Percentiles rank a stretch among this genome's conserved stretches.
These are phyloP conservation scores for Malthinus flaveolus DNA, from an alignment of 2,888 invertebrate genomes.

Conservation along the genomic window DNA sequence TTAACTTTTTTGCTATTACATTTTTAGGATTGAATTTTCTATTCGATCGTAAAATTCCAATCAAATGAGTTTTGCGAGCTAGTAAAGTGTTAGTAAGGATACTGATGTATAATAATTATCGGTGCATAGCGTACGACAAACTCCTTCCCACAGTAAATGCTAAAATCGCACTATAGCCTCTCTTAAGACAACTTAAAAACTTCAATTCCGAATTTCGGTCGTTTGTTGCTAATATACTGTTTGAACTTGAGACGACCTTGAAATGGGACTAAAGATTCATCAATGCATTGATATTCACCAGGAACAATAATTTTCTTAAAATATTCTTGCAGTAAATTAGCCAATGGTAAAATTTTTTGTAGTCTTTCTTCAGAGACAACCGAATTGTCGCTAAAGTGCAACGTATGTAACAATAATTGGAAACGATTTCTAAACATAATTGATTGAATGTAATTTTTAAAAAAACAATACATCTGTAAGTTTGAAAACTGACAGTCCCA, in stretches of 20 bases:
- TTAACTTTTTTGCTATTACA: slow-evolving; percentile 27
- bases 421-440: slow-evolving; percentile 4
- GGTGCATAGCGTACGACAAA: neutral
- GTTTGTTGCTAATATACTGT: no score
- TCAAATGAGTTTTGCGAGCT: slow-evolving; percentile 13
- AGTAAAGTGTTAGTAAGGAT: slow-evolving; percentile 15
- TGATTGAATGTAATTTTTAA: neutral
- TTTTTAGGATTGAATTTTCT: slow-evolving; percentile 3
- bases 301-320: no score
- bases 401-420: slow-evolving; percentile 3
- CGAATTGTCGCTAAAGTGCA: slow-evolving; percentile 3
- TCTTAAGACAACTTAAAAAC: no score
- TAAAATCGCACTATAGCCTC: no score
- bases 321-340: no score
- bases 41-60: slow-evolving; percentile 8
- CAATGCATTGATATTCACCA: no score
- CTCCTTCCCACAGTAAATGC: neutral
- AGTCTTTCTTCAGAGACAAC: no score
- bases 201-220: no score
- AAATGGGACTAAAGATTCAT: no score
- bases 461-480: neutral
- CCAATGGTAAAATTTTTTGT: no score
- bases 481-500: neutral
- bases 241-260: no score
- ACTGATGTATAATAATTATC: slow-evolving; percentile 31